Conservation (phyloP, 2,797 vertebrate genomes). For the Cossypha polioptera region DNA sequence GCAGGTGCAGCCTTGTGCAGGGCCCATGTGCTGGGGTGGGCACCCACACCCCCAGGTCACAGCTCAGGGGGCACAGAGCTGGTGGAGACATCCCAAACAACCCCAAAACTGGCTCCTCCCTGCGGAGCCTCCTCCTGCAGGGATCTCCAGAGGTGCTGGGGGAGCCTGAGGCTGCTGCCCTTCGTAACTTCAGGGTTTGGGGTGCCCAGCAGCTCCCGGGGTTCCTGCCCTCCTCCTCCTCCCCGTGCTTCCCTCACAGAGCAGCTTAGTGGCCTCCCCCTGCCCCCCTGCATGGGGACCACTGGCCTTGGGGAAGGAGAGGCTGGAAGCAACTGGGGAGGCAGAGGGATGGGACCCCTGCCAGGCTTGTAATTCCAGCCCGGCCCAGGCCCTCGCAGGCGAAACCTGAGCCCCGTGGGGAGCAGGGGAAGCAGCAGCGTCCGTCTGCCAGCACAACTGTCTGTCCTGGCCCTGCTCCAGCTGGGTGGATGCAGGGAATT, state of each 20-base stretch:
- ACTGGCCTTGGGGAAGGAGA: neutral
- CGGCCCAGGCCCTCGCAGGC: rapidly evolving
- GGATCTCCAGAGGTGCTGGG: rapidly evolving
- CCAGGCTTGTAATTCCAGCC: conserved; percentile 34
- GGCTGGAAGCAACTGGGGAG: neutral
- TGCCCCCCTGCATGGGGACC: rapidly evolving
- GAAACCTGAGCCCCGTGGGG: neutral
- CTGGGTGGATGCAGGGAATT: neutral
- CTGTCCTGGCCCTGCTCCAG: neutral
- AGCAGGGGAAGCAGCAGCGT: neutral
- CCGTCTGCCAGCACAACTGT: neutral
- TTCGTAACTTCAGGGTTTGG: rapidly evolving
- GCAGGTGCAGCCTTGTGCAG: rapidly evolving
- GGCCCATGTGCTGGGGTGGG: neutral
- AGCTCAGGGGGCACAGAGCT: neutral
- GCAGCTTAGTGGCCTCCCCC: neutral
- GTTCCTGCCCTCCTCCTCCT: neutral
- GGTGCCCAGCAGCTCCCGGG: neutral
- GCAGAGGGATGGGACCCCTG: neutral
- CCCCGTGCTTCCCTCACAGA: neutral
- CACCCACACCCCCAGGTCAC: rapidly evolving
- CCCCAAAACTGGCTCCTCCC: neutral
- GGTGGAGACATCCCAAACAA: neutral
- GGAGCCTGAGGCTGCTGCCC: neutral
- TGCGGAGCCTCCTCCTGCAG: neutral